A percentile compares a stretch with the other conserved stretches of the same genome.
Conservation (phyloP, 2,888 invertebrate genomes). For the Nasonia oneida region DNA sequence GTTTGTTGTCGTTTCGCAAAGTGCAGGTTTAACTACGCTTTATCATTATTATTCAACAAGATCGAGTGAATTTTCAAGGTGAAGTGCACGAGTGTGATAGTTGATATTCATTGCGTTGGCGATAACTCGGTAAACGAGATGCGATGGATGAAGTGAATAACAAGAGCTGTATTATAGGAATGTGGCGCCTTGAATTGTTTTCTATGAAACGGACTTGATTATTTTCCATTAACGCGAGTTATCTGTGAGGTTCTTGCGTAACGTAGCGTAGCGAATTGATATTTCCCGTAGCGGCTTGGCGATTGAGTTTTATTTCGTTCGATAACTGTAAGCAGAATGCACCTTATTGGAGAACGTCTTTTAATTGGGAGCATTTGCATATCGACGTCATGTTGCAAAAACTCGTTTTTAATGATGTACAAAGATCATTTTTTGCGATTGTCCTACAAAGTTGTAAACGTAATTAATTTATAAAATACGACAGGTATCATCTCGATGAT, state of each 20-base stretch:
- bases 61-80: neutral
- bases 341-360: neutral
- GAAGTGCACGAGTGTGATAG: neutral
- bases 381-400: neutral
- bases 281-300: neutral
- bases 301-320: neutral
- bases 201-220: neutral
- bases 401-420: neutral
- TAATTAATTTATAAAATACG: neutral
- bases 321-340: neutral
- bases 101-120: neutral
- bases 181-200: neutral
- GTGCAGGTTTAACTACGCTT: too few relatives aligned
- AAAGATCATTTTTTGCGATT: too few relatives aligned
- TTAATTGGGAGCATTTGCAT: neutral
- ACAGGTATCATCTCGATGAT: neutral
- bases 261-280: neutral
- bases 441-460: too few relatives aligned
- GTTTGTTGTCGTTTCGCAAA: neutral
- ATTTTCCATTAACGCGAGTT: neutral
- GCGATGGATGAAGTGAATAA: neutral
- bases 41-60: neutral
- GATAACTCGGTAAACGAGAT: neutral
- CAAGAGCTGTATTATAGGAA: neutral
- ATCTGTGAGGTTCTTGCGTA: constrained; percentile 13